Percentiles rank a stretch among this genome's conserved stretches.
Evolutionary conservation across 2,888 invertebrate species (phyloP).

Genomic region (Encarsia formosa): DNA sequence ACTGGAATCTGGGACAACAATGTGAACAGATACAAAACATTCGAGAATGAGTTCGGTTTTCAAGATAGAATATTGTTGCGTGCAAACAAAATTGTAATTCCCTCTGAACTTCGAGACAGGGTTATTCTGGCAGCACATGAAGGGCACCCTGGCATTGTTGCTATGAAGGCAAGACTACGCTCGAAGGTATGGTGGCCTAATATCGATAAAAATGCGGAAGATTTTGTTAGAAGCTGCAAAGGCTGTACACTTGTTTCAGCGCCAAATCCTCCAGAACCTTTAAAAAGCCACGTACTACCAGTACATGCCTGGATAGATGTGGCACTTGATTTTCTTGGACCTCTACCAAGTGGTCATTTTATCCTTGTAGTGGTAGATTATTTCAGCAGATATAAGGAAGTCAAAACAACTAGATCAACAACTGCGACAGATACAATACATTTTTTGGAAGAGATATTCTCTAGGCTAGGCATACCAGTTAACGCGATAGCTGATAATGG

Average conservation of each 20-base stretch:
- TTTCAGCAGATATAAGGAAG: conserved; percentile 28
- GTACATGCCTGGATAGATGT: conserved; percentile 17
- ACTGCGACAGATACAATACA: conserved; percentile 26
- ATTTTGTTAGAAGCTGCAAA: conserved; percentile 5
- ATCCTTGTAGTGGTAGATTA: conserved; percentile 30
- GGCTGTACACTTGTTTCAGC: not conserved
- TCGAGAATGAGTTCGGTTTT: conserved; percentile 37
- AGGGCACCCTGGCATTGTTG: conserved; percentile 34
- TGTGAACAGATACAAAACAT: conserved; percentile 21
- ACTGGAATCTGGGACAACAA: conserved; percentile 10
- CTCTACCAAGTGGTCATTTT: conserved; percentile 22
- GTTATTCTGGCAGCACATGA: conserved; percentile 35
- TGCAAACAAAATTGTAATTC: conserved; percentile 7
- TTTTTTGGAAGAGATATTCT: conserved; percentile 22
- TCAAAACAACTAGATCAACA: conserved; percentile 16
- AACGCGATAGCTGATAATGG: not conserved
- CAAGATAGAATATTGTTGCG: not conserved
- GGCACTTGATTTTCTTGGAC: conserved; percentile 29
- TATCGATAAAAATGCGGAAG: conserved; percentile 24
- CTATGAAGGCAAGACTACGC: conserved; percentile 22
- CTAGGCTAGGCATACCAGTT: not conserved
- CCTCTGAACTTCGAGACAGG: not conserved
- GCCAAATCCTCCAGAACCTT: conserved; percentile 3
- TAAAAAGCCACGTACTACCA: conserved; percentile 6
- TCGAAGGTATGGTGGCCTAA: conserved; percentile 27